Evolutionary conservation across 2,797 vertebrate species (phyloP), one percentile per base, ranked within the genome.

Genomic region (Trachops cirrhosus): DNA sequence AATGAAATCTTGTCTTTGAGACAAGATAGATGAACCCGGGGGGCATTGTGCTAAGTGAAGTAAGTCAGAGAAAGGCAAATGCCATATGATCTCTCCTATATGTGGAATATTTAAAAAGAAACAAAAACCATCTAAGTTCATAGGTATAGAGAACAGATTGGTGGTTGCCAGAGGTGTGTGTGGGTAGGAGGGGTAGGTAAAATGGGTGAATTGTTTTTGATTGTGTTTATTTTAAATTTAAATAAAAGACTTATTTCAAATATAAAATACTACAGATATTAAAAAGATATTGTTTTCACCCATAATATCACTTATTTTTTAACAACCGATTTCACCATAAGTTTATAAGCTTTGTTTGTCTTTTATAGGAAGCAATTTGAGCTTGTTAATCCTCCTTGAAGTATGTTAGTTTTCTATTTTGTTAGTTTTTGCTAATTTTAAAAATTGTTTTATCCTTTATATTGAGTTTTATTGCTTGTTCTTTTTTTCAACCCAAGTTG

Each of bases 381-480:
- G 24, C 29, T 94, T 95, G 21, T 96, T 57, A 44, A 57, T 79
- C 18, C 10, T 78, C 9, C 24, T 26, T 71, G 10, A 67, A 44
- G 11, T 84, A 64, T 74, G 12, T 67, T 68, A 70, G 34, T 86
- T 59, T 93, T 80, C 24, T 86, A 10, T 77, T 84, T 93, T 79
- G 74, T 86, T 83, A 32, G 89, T 90, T 94, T 94, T 2, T 96
- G n/a, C 67, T 94, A n/a, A 70, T 80, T 93, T 71, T 24, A 21
- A 83, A 73, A 57, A 32, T 52, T 12, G 1, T 70, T 82, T 80
- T 37, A 37, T 74, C 37, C 21, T 86, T 83, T 22, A 52, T 88
- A 18, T 86, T 78, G 46, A 29, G 3, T 41, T 94, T 93, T 89
- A 44, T 62, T 37, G 54, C 24, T 86, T 91, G 21, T 77, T 88